Conservation (phyloP, 2,113 vertebrate species). For the Tamias sibiricus region DNA sequence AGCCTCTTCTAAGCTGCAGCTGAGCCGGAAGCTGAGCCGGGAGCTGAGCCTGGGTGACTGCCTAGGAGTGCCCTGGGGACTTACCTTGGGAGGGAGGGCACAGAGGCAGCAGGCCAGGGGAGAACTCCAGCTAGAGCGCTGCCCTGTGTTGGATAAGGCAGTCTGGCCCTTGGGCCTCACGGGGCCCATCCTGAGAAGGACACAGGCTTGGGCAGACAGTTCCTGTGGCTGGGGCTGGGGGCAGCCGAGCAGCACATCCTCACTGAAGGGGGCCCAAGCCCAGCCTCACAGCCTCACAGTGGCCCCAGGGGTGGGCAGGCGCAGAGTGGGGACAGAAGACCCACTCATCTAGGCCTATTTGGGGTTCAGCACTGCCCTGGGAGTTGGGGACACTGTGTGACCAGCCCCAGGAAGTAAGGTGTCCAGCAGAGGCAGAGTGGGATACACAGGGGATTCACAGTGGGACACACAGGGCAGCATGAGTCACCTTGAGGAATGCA, state of each 20-base stretch:
- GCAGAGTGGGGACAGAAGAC: background rate
- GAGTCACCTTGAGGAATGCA: background rate
- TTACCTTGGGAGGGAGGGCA: background rate
- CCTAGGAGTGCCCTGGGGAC: background rate
- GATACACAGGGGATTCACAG: background rate
- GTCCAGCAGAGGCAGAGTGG: background rate
- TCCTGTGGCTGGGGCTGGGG: background rate
- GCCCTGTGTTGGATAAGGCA: background rate
- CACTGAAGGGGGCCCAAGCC: background rate
- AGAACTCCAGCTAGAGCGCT: background rate
- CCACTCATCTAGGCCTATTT: background rate
- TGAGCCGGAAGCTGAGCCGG: background rate
- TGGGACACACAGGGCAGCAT: background rate
- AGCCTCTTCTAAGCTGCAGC: too few relatives aligned
- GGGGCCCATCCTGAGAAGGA: background rate
- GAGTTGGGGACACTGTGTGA: rapidly evolving
- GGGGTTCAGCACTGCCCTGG: background rate
- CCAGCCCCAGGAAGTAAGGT: background rate
- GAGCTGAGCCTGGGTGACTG: too few relatives aligned
- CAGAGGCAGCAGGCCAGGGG: too few relatives aligned
- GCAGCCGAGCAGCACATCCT: background rate
- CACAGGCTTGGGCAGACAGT: background rate
- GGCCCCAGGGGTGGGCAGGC: background rate
- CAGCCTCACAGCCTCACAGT: background rate
- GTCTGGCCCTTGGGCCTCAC: background rate